A percentile compares a stretch with the other conserved stretches of the same genome.
These are phyloP conservation scores for Turdus rufiventris DNA, from an alignment of 2,113 vertebrate genomes.

Conservation along the genomic window DNA sequence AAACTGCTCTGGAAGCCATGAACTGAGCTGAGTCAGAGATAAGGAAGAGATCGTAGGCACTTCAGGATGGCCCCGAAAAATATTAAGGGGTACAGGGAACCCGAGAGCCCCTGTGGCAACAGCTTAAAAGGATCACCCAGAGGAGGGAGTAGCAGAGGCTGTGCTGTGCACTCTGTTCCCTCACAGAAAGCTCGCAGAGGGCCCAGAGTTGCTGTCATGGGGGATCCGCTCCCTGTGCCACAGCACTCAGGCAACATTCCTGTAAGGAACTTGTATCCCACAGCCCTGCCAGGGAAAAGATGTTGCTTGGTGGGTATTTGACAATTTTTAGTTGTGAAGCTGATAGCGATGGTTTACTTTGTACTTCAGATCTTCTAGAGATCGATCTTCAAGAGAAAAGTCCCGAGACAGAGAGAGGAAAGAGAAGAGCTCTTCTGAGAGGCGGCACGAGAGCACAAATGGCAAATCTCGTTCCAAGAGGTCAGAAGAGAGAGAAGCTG, in stretches of 20 bases:
- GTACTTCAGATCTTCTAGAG: conserved; percentile 85
- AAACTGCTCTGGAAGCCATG: background rate
- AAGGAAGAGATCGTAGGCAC: background rate
- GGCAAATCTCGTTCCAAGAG: conserved; percentile 83
- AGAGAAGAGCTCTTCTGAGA: conserved; percentile 76
- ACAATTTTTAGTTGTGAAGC: background rate
- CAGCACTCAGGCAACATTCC: background rate
- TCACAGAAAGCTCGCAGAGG: accelerated
- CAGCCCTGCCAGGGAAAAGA: background rate
- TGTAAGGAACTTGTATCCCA: background rate
- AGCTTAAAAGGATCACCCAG: background rate
- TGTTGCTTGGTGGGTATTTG: background rate
- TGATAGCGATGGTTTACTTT: background rate
- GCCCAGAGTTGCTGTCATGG: background rate
- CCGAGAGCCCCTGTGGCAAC: background rate
- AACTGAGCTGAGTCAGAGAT: background rate
- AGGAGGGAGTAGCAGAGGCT: background rate
- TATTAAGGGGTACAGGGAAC: background rate
- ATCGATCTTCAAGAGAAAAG: conserved; percentile 82
- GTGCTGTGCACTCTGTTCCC: accelerated
- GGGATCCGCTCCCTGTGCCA: accelerated
- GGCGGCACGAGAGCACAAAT: conserved; percentile 83
- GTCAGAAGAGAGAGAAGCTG: conserved; percentile 87
- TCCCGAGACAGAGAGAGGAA: conserved; percentile 85
- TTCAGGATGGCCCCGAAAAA: background rate